phyloP scores from a whole-genome alignment of 2,888 invertebrate species.

The Orthosia gothica region DNA sequence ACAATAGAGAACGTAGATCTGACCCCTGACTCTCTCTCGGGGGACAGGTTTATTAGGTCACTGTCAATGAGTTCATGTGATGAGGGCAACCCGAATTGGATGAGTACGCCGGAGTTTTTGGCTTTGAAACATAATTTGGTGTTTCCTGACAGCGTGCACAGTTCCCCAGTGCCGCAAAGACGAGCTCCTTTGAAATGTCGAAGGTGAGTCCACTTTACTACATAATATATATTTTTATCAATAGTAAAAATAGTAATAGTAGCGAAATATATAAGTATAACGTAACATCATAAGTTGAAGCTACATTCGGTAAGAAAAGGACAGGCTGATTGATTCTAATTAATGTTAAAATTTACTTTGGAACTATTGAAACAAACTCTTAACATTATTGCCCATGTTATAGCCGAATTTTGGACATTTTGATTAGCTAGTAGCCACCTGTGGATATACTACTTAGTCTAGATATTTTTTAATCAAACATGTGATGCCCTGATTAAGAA shows the following conservation, averaged over 20 bases:
- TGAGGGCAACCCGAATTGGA: constrained; percentile 95
- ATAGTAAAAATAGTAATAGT: too few species aligned
- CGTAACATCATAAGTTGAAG: too few species aligned
- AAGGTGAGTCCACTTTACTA: constrained; percentile 80
- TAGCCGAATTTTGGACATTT: background rate
- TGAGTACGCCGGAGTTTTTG: constrained; percentile 95
- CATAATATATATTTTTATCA: too few species aligned
- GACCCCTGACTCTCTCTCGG: constrained; percentile 92
- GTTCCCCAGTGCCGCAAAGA: constrained; percentile 94
- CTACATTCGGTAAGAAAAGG: too few species aligned
- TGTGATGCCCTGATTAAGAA: background rate
- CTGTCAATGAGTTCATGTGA: constrained; percentile 93
- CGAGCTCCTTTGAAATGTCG: constrained; percentile 92
- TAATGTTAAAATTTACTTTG: too few species aligned
- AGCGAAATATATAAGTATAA: too few species aligned
- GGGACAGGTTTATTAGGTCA: constrained; percentile 92
- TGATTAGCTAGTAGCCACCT: background rate
- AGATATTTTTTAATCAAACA: background rate
- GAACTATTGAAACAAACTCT: background rate
- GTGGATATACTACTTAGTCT: background rate
- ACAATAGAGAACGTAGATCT: constrained; percentile 94
- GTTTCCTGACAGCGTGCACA: constrained; percentile 95
- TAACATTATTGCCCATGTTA: background rate
- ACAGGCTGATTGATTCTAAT: too few species aligned
- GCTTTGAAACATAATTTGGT: constrained; percentile 95